Base-by-base conservation (phyloP, 2,797 vertebrate genomes). In the Neostethus bicornis region DNA sequence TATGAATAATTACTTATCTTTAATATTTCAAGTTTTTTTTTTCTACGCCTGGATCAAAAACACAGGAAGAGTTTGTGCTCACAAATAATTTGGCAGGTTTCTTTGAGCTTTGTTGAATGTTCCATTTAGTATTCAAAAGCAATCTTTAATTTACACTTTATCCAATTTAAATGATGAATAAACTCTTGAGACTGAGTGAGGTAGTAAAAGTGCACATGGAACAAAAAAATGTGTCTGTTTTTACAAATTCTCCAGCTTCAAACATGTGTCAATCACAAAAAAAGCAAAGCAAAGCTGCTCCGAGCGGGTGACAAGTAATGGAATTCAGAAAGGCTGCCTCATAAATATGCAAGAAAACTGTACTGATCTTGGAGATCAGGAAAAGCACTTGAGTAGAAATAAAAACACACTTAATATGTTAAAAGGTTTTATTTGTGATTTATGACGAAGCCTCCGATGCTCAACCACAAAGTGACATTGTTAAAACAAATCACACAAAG, bases 1-100 rank as follows among this genome's bases (percentile, higher is more conserved):
- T 16, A 62, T 80, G 35, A 50, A 45, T 53, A 32, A 66, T 61
- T 67, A 26, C 13, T 19, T 35, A 13, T 63, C 21, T 53, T 55
- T 38, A 51, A 58, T 71, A 57, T 51, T 70, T 47, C 42, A 64
- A 14, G 13, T 2, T n/a, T 34, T 32, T 32, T 45, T 9, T 19
- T 45, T 47, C 28, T 4, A 3, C 2, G 43, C 6, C 26, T 34
- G 24, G 17, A 5, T 45, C 7, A 14, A 16, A 45, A 45, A 13
- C 4, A 32, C 4, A 2, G 5, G 14, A 34, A 34, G 12, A 23
- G 19, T 21, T 34, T 41, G 17, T 10, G 17, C 6, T 16, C n/a
- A 6, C n/a, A 16, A 4, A 35, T 7, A 16, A n/a, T 2, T 14
- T 16, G 14, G 14, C 13, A 7, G 35, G 34, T 35, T 35, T 16